These are phyloP conservation scores for Arnoldichthys spilopterus DNA, from an alignment of 2,797 vertebrate genomes.

Conservation along the genomic window DNA sequence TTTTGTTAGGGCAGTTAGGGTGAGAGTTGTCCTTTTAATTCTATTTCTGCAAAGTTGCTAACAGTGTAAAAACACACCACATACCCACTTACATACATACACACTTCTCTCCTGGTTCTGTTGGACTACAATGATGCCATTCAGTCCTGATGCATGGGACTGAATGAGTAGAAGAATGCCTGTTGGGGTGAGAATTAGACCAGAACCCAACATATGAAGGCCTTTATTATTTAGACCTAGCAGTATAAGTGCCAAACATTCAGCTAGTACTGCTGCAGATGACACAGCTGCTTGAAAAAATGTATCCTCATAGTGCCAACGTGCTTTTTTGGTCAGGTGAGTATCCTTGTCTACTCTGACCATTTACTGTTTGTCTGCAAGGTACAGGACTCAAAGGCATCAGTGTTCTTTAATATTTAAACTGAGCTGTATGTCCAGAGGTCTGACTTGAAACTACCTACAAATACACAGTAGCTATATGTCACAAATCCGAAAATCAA, in stretches of 20 bases:
- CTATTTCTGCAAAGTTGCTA: background rate
- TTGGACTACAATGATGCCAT: conserved; percentile 37
- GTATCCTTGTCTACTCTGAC: conserved; percentile 19
- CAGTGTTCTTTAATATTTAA: background rate
- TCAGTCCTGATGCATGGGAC: conserved; percentile 20
- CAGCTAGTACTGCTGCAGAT: background rate
- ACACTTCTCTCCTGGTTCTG: conserved; percentile 3
- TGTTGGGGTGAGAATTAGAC: conserved; percentile 21
- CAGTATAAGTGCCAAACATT: background rate
- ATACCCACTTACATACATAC: conserved; percentile 7
- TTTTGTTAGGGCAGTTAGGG: too few species aligned
- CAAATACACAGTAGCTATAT: too few species aligned
- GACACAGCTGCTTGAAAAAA: background rate
- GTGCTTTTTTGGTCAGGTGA: conserved; percentile 18
- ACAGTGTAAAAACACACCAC: background rate
- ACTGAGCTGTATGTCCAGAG: too few species aligned
- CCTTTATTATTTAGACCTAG: conserved; percentile 42
- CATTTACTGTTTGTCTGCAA: background rate
- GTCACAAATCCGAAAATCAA: too few species aligned
- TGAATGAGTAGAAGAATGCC: conserved; percentile 36
- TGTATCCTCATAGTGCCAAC: background rate
- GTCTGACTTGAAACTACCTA: too few species aligned
- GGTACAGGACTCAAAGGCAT: too few species aligned
- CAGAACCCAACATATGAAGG: conserved; percentile 31
- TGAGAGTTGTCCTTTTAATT: background rate